These are phyloP conservation scores for Aphelenchoides avenae DNA, from an alignment of 1,140 invertebrate genomes.

Conservation along the genomic window DNA sequence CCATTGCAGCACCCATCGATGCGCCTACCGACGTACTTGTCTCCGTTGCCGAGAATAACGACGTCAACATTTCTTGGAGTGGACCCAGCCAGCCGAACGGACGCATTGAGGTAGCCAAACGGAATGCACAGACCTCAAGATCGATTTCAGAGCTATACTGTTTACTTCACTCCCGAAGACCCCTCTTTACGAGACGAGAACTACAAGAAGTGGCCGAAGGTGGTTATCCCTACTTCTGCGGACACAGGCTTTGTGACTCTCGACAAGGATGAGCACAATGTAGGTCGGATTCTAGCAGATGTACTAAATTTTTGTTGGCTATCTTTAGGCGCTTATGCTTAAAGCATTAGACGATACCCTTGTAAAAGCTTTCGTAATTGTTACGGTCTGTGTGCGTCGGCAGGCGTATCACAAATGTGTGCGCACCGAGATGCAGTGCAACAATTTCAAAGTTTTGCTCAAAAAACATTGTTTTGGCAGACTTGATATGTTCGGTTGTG, in stretches of 20 bases:
- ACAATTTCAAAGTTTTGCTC: no score
- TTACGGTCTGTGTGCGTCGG: no score
- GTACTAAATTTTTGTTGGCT: no score
- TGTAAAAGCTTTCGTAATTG: no score
- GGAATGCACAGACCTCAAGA: background rate
- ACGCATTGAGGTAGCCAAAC: slow-evolving; percentile 23
- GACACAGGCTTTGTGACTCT: slow-evolving; percentile 42
- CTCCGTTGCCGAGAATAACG: slow-evolving; percentile 51
- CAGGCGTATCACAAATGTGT: no score
- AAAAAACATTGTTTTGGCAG: no score
- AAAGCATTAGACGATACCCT: no score
- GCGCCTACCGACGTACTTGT: slow-evolving; percentile 50
- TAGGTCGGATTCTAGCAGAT: no score
- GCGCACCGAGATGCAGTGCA: no score
- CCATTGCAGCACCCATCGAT: slow-evolving; percentile 50
- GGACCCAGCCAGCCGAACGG: slow-evolving; percentile 50
- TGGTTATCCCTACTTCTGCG: slow-evolving; percentile 38
- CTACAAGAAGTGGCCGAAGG: slow-evolving; percentile 51
- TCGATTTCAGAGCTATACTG: slow-evolving; percentile 29
- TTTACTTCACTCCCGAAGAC: slow-evolving; percentile 56
- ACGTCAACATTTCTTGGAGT: slow-evolving; percentile 49
- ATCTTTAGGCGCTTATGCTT: no score
- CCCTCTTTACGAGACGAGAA: slow-evolving; percentile 41
- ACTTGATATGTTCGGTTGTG: no score
- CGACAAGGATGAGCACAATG: slow-evolving; percentile 47